A percentile compares a stretch with the other conserved stretches of the same genome.
Conservation (phyloP, 2,888 invertebrate species). For the Trichogramma evanescens region DNA sequence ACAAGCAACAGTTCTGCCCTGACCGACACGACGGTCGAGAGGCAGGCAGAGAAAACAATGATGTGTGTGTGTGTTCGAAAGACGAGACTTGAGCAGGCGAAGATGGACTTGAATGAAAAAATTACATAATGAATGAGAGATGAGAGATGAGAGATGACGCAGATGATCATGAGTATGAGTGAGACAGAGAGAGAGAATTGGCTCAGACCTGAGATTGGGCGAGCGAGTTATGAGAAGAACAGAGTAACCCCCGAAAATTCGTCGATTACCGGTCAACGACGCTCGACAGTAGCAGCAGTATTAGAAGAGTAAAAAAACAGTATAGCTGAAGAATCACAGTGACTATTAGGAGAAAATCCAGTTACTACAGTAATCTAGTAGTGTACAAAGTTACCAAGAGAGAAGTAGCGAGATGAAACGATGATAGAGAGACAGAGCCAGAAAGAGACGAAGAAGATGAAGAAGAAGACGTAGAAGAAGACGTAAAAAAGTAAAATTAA, state of each 20-base stretch:
- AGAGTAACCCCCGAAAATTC: background rate
- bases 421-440: background rate
- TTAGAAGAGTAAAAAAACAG: background rate
- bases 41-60: background rate
- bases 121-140: constrained; percentile 8
- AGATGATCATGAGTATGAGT: background rate
- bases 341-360: constrained; percentile 4
- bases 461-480: background rate
- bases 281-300: background rate
- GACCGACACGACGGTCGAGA: too few relatives aligned
- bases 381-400: background rate
- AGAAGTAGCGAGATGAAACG: background rate
- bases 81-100: constrained; percentile 1
- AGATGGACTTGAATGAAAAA: constrained; percentile 9
- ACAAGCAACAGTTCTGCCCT: background rate
- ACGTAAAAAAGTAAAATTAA: constrained; percentile 4
- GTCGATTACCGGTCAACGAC: background rate
- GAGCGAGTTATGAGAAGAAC: background rate
- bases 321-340: background rate
- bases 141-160: constrained; percentile 6
- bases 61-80: background rate
- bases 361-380: background rate
- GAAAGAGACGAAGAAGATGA: constrained; percentile 1
- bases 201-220: background rate
- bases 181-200: constrained; percentile 14